Conservation (phyloP, 2,113 vertebrate genomes). For the Atherinomorus stipes region DNA sequence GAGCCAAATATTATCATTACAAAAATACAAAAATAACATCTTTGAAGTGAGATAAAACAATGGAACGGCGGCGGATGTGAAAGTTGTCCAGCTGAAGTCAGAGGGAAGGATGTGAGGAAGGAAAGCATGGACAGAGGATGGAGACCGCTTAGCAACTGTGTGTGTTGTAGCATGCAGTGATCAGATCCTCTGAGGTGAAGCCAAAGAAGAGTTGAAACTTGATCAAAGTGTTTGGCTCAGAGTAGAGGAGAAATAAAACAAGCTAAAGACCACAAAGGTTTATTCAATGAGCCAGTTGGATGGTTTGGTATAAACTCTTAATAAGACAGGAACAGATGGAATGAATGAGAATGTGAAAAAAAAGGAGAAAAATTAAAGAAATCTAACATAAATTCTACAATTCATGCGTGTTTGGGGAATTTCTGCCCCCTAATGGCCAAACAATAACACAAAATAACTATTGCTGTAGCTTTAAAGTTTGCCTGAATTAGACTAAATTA, state of each 20-base stretch:
- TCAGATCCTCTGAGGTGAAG: conserved; percentile 50
- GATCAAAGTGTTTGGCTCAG: conserved; percentile 31
- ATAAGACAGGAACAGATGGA: fast-evolving
- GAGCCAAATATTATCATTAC: conserved; percentile 31
- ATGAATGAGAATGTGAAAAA: neutral
- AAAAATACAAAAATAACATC: conserved; percentile 24
- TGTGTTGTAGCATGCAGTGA: neutral
- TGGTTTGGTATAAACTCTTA: neutral
- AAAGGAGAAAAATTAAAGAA: neutral
- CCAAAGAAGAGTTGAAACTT: conserved; percentile 42
- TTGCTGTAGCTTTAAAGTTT: neutral
- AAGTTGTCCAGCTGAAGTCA: conserved; percentile 42
- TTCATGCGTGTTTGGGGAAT: too few relatives aligned
- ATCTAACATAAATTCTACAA: too few relatives aligned
- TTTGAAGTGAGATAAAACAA: conserved; percentile 44
- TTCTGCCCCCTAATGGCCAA: too few relatives aligned
- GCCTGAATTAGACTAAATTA: fast-evolving
- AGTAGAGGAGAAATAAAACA: neutral
- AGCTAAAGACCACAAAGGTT: conserved; percentile 1
- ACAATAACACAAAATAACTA: too few relatives aligned
- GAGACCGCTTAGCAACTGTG: neutral
- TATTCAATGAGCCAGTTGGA: conserved; percentile 14
- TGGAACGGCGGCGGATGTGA: conserved; percentile 38
- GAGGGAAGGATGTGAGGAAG: conserved; percentile 62
- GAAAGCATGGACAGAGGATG: conserved; percentile 17